phyloP scores from a whole-genome alignment of 2,888 invertebrate species.

The Ceraclea dissimilis region DNA sequence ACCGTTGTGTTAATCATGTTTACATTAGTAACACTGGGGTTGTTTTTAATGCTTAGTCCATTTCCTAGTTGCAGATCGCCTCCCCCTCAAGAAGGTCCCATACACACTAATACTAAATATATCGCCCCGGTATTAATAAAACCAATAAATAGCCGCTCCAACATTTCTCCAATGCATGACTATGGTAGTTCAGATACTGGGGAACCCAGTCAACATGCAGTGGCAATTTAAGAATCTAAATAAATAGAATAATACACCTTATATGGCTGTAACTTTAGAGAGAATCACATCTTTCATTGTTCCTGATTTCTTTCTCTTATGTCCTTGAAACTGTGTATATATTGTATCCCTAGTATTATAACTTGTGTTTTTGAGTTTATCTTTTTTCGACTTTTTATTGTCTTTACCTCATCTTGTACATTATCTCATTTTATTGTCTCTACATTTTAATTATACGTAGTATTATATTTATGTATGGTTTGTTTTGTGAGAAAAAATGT shows the following conservation, averaged over 20 bases:
- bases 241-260: background rate
- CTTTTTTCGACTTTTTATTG: too few species aligned
- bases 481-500: too few species aligned
- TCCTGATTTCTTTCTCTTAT: too few species aligned
- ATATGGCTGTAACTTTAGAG: background rate
- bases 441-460: too few species aligned
- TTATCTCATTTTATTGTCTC: too few species aligned
- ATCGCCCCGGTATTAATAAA: slow-evolving; percentile 51
- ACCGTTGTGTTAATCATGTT: slow-evolving; percentile 62
- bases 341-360: too few species aligned
- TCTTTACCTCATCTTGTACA: too few species aligned
- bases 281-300: too few species aligned
- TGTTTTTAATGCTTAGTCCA: slow-evolving; percentile 60
- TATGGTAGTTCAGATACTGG: slow-evolving; percentile 38
- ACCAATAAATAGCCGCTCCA: slow-evolving; percentile 40
- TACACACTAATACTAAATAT: slow-evolving; percentile 46
- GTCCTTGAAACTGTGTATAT: too few species aligned
- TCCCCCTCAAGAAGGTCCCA: slow-evolving; percentile 42
- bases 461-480: too few species aligned
- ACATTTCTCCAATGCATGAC: slow-evolving; percentile 38
- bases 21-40: slow-evolving; percentile 55
- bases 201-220: slow-evolving; percentile 5
- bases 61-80: slow-evolving; percentile 61
- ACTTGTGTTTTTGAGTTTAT: too few species aligned
- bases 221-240: background rate